These are phyloP conservation scores for Spilosoma lubricipeda DNA, from an alignment of 2,888 invertebrate genomes.

Conservation along the genomic window DNA sequence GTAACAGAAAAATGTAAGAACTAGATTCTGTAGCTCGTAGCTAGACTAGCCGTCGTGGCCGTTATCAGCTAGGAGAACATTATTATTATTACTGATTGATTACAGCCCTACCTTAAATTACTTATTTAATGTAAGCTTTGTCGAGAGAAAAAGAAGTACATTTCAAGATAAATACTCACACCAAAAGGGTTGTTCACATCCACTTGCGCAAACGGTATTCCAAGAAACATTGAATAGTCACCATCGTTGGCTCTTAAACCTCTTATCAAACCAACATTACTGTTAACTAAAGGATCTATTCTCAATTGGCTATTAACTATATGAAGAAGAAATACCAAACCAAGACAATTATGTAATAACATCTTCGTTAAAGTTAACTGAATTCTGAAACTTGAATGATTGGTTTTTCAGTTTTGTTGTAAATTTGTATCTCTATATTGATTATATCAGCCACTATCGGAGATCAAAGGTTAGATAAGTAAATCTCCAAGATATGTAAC, in stretches of 20 bases:
- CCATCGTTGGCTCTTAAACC: conserved; percentile 22
- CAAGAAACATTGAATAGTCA: conserved; percentile 23
- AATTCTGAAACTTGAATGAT: conserved; percentile 3
- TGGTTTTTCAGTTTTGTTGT: not conserved
- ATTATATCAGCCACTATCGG: conserved; percentile 1
- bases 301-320: conserved; percentile 21
- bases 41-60: too few species aligned
- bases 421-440: conserved; percentile 2
- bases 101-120: not conserved
- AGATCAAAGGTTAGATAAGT: not conserved
- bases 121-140: not conserved
- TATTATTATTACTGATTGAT: not conserved
- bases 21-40: too few species aligned
- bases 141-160: not conserved
- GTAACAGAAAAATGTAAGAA: too few species aligned
- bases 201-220: conserved; percentile 21
- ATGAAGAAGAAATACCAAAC: conserved; percentile 12
- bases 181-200: conserved; percentile 22
- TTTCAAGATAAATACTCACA: conserved; percentile 15
- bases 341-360: conserved; percentile 7
- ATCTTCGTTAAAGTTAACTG: conserved; percentile 8
- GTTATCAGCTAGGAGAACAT: too few species aligned
- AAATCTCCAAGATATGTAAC: not conserved
- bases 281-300: conserved; percentile 50
- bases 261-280: conserved; percentile 30